A percentile compares a stretch with the other conserved stretches of the same genome.
These are phyloP conservation scores for Nephila pilipes DNA, from an alignment of 1,140 invertebrate species.

Conservation along the genomic window DNA sequence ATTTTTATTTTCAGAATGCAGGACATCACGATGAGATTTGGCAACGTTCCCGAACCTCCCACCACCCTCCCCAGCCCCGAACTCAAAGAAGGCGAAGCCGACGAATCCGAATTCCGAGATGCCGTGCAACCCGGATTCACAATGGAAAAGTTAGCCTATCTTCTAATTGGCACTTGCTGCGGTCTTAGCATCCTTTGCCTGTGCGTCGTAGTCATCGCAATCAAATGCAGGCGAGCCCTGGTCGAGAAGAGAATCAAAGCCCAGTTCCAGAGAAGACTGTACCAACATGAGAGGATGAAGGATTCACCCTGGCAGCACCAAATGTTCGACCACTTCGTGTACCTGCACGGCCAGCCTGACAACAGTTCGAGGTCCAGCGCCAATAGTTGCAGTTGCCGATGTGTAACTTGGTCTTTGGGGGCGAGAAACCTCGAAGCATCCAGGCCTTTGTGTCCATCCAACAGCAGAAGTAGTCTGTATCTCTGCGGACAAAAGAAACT, in stretches of 20 bases:
- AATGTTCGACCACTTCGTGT: slow-evolving; percentile 62
- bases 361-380: neutral
- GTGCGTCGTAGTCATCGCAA: slow-evolving; percentile 79
- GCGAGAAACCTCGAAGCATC: slow-evolving; percentile 50
- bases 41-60: neutral
- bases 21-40: slow-evolving; percentile 68
- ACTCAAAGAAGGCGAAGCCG: neutral
- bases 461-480: slow-evolving; percentile 27
- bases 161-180: slow-evolving; percentile 80
- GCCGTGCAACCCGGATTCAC: slow-evolving; percentile 75
- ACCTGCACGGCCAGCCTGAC: slow-evolving; percentile 34
- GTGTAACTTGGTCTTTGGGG: slow-evolving; percentile 65
- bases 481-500: slow-evolving; percentile 73
- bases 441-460: neutral
- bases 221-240: slow-evolving; percentile 77
- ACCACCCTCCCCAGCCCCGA: neutral
- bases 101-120: slow-evolving; percentile 39
- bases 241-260: slow-evolving; percentile 32
- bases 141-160: slow-evolving; percentile 80
- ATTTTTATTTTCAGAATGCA: slow-evolving; percentile 45
- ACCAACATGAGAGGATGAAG: slow-evolving; percentile 21
- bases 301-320: slow-evolving; percentile 64
- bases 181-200: slow-evolving; percentile 80
- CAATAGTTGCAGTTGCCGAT: slow-evolving; percentile 61
- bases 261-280: slow-evolving; percentile 51